These are phyloP conservation scores for Diadumene lineata DNA, from an alignment of 92 coral and sea anemone genomes.

Conservation along the genomic window DNA sequence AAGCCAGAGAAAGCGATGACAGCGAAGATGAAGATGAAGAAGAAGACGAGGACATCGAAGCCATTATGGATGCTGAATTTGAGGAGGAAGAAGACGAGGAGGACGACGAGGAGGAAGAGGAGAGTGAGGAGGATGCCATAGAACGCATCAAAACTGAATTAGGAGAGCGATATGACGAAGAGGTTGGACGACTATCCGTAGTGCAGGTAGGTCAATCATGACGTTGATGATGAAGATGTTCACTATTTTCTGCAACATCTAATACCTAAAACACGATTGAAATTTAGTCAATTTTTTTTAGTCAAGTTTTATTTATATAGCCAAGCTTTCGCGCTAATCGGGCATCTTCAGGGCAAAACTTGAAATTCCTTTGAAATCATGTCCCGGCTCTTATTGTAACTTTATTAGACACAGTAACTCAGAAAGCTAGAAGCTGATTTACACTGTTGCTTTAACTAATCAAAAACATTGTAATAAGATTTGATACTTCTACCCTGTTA, in stretches of 20 bases:
- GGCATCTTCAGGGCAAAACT: too few relatives aligned
- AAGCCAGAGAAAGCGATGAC: conserved; percentile 80
- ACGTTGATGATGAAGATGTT: background rate
- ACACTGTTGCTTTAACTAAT: too few relatives aligned
- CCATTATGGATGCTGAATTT: conserved; percentile 64
- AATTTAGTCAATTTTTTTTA: too few relatives aligned
- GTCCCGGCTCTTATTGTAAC: too few relatives aligned
- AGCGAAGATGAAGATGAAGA: conserved; percentile 90
- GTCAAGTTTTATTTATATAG: too few relatives aligned
- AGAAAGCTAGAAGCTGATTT: too few relatives aligned
- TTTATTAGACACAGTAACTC: too few relatives aligned
- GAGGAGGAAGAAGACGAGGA: conserved; percentile 93
- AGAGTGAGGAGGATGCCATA: conserved; percentile 90
- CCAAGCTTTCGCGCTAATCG: too few relatives aligned
- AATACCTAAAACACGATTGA: background rate
- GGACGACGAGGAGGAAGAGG: conserved; percentile 92
- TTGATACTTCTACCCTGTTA: too few relatives aligned
- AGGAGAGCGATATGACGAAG: conserved; percentile 91
- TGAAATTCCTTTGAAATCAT: too few relatives aligned
- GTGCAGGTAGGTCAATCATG: conserved; percentile 64
- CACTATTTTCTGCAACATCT: background rate
- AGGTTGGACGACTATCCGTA: conserved; percentile 60
- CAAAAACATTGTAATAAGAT: too few relatives aligned
- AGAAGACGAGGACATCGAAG: conserved; percentile 84
- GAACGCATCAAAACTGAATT: conserved; percentile 92